Conservation (phyloP, 1,140 invertebrate species). For the Antheraea mylitta region DNA sequence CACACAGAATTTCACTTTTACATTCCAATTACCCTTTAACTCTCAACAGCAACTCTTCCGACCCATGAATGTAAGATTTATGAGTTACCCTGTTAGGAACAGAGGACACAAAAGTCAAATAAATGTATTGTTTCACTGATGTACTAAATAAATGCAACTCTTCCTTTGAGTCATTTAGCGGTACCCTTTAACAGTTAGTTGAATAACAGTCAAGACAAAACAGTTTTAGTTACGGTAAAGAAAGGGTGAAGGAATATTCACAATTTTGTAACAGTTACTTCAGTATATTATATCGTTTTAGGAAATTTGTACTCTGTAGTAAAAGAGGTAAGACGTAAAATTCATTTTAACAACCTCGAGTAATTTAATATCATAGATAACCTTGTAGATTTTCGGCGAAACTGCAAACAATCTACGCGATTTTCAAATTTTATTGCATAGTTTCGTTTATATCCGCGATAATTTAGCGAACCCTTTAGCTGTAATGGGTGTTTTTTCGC, state of each 20-base stretch:
- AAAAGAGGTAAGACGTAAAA: neutral
- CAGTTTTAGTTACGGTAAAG: slow-evolving; percentile 51
- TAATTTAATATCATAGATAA: slow-evolving; percentile 11
- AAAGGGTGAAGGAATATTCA: slow-evolving; percentile 41
- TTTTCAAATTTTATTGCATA: slow-evolving; percentile 49
- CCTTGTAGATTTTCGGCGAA: slow-evolving; percentile 28
- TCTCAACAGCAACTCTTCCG: slow-evolving; percentile 41
- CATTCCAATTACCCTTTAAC: slow-evolving; percentile 67
- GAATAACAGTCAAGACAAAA: slow-evolving; percentile 37
- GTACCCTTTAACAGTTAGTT: slow-evolving; percentile 51
- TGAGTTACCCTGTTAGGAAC: slow-evolving; percentile 47
- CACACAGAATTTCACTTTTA: slow-evolving; percentile 68
- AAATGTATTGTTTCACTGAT: slow-evolving; percentile 34
- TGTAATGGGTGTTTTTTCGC: slow-evolving; percentile 31
- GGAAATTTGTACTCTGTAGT: slow-evolving; percentile 17
- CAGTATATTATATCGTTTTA: slow-evolving; percentile 19
- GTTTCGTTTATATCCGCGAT: slow-evolving; percentile 37
- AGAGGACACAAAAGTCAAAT: slow-evolving; percentile 38
- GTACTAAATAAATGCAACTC: slow-evolving; percentile 67
- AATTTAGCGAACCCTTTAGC: slow-evolving; percentile 54
- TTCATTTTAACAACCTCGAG: neutral
- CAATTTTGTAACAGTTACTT: slow-evolving; percentile 19
- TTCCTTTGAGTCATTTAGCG: slow-evolving; percentile 52
- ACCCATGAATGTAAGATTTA: slow-evolving; percentile 50
- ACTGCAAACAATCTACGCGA: slow-evolving; percentile 45